These are phyloP conservation scores for Apamea monoglypha DNA, from an alignment of 2,888 invertebrate species.

Conservation along the genomic window DNA sequence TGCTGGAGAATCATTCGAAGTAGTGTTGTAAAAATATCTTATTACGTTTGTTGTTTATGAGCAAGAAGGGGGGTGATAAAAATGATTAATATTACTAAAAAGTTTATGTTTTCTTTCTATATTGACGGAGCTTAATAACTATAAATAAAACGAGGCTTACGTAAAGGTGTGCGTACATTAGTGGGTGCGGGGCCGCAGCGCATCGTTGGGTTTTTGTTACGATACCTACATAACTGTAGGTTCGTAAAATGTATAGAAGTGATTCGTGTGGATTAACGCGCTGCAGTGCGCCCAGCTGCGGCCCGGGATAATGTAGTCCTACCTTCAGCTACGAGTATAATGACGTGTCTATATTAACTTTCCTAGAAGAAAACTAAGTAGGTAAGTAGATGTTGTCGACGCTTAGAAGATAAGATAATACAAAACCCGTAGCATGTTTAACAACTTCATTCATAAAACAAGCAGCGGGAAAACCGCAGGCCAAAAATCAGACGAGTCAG, in stretches of 20 bases:
- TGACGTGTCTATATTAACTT: conserved; percentile 27
- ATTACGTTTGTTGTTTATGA: conserved; percentile 9
- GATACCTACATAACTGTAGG: conserved; percentile 21
- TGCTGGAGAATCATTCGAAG: conserved; percentile 17
- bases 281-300: conserved; percentile 48
- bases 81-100: conserved; percentile 43
- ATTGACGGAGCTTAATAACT: conserved; percentile 35
- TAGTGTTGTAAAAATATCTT: conserved; percentile 25
- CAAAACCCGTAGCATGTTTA: background rate
- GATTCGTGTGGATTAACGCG: conserved; percentile 49
- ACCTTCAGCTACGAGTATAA: conserved; percentile 19
- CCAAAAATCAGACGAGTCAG: background rate
- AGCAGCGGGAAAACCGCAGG: background rate
- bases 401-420: conserved; percentile 25
- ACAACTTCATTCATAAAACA: conserved; percentile 27
- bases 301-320: conserved; percentile 26
- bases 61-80: conserved; percentile 20
- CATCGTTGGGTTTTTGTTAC: conserved; percentile 52
- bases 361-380: conserved; percentile 17
- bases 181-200: conserved; percentile 25
- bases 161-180: conserved; percentile 51
- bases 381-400: conserved; percentile 20
- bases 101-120: conserved; percentile 30
- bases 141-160: conserved; percentile 42
- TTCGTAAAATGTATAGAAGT: conserved; percentile 48